Percentiles rank a stretch among this genome's conserved stretches.
Conservation (phyloP, 1,140 invertebrate species). For the Tetramorium parvispinum region DNA sequence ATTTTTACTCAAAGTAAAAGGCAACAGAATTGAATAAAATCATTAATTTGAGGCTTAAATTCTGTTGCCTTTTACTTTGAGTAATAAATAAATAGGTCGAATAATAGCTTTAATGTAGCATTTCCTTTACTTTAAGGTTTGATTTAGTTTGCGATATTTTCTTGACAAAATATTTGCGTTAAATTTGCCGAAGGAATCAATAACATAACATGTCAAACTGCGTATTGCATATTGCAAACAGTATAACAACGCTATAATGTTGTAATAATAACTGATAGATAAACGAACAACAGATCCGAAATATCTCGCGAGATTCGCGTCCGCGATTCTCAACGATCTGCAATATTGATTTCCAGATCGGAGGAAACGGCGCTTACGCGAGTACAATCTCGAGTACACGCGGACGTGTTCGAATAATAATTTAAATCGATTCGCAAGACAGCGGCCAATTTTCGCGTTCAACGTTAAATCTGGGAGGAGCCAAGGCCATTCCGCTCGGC, state of each 20-base stretch:
- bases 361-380: neutral
- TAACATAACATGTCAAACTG: conserved; percentile 6
- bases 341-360: neutral
- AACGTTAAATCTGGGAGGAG: neutral
- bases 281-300: neutral
- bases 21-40: too few species aligned
- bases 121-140: neutral
- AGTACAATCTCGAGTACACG: neutral
- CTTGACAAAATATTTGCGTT: conserved; percentile 29
- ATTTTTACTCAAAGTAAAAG: too few species aligned
- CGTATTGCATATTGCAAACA: neutral
- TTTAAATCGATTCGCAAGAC: conserved; percentile 50
- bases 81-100: neutral
- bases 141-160: conserved; percentile 27
- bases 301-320: neutral
- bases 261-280: conserved; percentile 20
- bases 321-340: neutral
- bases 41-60: too few species aligned
- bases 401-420: conserved; percentile 16
- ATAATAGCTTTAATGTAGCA: neutral
- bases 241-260: neutral
- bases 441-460: conserved; percentile 39
- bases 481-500: neutral
- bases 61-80: neutral
- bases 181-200: conserved; percentile 25